Evolutionary conservation across 2,888 invertebrate species (phyloP), one percentile per base, ranked within the genome.

Genomic region (Drosophila colorata): DNA sequence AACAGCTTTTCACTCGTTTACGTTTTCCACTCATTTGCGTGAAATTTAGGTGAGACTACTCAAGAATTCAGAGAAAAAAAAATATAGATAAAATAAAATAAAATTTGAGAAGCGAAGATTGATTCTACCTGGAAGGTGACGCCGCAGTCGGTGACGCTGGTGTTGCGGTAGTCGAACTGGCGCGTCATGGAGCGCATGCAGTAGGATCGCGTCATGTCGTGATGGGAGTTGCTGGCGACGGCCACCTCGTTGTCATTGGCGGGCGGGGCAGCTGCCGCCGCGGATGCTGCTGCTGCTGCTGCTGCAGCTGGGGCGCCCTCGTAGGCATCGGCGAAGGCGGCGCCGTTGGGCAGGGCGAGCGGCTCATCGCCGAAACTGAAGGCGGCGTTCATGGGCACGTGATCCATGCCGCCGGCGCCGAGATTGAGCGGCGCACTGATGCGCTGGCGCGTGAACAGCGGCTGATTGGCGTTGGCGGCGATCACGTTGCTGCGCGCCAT

Each of bases 71-170:
- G 9, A 8, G 9, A 28, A 8, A 28, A 28, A 28, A 1, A 2
- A 20, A 20, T 20, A 20, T 20, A 20, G 3, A 20, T 20, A 7
- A 25, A 2, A 8, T 7, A 25, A 25, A 25, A 25, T 6, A 8
- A 25, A 25, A 25, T 6, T 1, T 28, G 28, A 20, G 20, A 20
- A 20, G 28, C 2, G 9, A 2, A 28, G 28, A 8, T 28, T 2
- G 9, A 9, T 28, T 33, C 13, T 23, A 73, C 74, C 74, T 75
- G 95, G 91, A 97, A 96, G 2, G 96, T 96, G 28, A 96, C 94
- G 13, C 95, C 95, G 89, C 96, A 96, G 90, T 97, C 96, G 48
- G 96, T 93, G 25, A 95, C 95, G 79, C 95, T 95, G 14, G 95
- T 95, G 91, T 96, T 97, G 85, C 95, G 93, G 83, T 95, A 95